Percentiles rank a stretch among this genome's conserved stretches.
Evolutionary conservation across 1,140 invertebrate genomes (phyloP).

Genomic region (Gonioctena quinquepunctata): DNA sequence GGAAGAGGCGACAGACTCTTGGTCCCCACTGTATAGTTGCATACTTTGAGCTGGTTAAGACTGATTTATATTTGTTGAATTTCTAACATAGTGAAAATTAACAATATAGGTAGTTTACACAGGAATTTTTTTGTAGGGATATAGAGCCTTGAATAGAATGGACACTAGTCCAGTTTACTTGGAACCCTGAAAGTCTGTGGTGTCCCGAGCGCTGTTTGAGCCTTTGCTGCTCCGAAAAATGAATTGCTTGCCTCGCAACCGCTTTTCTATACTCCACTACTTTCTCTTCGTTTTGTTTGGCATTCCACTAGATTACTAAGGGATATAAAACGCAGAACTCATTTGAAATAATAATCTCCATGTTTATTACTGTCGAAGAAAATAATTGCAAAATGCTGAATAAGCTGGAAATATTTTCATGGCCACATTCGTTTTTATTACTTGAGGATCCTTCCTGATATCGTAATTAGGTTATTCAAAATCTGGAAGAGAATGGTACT

Average conservation of each 20-base stretch:
- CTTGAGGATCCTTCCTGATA: no score
- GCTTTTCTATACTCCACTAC: not conserved
- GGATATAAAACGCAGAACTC: not conserved
- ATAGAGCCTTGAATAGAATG: not conserved
- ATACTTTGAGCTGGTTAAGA: no score
- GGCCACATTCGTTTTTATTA: no score
- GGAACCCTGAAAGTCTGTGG: not conserved
- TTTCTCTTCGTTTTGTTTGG: conserved; percentile 2
- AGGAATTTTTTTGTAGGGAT: no score
- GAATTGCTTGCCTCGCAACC: not conserved
- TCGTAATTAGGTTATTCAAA: no score
- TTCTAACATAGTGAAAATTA: no score
- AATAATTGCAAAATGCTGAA: not conserved
- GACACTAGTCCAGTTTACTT: not conserved
- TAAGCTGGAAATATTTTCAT: not conserved
- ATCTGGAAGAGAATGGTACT: no score
- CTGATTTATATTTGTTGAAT: no score
- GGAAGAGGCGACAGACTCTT: no score
- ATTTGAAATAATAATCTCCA: conserved; percentile 1
- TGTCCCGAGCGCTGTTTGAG: not conserved
- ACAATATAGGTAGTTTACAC: no score
- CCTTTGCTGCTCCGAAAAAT: not conserved
- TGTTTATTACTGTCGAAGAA: not conserved
- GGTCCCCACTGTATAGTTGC: no score
- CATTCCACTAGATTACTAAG: not conserved